Conservation (phyloP, 2,888 invertebrate genomes). For the Galerucella pusilla region DNA sequence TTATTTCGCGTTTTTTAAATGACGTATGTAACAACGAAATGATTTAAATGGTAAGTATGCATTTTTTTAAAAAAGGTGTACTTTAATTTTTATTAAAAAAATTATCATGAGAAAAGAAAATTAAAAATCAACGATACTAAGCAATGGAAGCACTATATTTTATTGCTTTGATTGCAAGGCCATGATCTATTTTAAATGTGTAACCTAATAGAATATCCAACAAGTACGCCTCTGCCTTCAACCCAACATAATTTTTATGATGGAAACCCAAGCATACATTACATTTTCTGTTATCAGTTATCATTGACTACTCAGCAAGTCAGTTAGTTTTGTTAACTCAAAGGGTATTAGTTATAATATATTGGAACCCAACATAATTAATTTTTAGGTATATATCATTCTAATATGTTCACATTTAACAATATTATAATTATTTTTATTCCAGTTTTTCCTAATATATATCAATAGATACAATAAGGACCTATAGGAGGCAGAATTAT, state of each 20-base stretch:
- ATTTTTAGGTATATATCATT: background rate
- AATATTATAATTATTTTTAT: background rate
- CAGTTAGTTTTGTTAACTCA: background rate
- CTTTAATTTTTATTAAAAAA: too few relatives aligned
- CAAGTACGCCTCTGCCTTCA: background rate
- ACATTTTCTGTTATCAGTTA: conserved; percentile 4
- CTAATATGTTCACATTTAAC: background rate
- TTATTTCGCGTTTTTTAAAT: too few relatives aligned
- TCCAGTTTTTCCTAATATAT: background rate
- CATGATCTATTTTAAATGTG: background rate
- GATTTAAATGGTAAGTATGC: too few relatives aligned
- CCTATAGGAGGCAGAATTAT: too few relatives aligned
- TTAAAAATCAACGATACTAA: too few relatives aligned
- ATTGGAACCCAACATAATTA: background rate
- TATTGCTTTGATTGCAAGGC: background rate
- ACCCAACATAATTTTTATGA: background rate
- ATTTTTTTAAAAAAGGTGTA: too few relatives aligned
- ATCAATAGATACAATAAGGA: too few relatives aligned
- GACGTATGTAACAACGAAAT: too few relatives aligned
- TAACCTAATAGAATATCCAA: background rate
- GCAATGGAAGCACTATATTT: background rate
- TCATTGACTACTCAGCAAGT: background rate
- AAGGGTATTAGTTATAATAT: background rate
- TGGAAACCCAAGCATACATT: background rate
- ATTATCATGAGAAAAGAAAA: too few relatives aligned